Conservation (phyloP, 2,113 vertebrate species). For the Aphelocoma coerulescens region DNA sequence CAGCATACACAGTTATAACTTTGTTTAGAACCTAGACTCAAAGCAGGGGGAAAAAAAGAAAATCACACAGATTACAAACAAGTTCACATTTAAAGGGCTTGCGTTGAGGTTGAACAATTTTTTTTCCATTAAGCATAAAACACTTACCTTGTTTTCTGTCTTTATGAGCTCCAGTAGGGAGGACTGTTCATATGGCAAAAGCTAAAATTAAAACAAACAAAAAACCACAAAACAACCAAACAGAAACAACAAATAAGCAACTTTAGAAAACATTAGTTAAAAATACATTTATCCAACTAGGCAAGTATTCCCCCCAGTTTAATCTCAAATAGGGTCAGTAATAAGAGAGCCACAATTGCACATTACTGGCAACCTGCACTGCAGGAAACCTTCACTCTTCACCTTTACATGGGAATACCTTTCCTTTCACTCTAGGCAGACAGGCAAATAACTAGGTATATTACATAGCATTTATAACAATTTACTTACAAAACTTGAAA, state of each 20-base stretch:
- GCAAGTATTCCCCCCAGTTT: not conserved
- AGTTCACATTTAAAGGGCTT: not conserved
- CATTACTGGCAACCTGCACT: not conserved
- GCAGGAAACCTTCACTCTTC: not conserved
- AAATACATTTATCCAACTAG: not conserved
- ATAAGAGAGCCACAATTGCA: not conserved
- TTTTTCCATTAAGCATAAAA: not conserved
- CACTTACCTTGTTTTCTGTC: slow-evolving; percentile 94
- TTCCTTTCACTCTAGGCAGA: not conserved
- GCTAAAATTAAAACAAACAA: slow-evolving; percentile 68
- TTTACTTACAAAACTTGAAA: not conserved
- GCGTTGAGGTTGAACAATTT: not conserved
- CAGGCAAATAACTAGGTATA: not conserved
- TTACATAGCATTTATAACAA: not conserved
- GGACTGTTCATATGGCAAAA: slow-evolving; percentile 94
- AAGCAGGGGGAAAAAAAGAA: not conserved
- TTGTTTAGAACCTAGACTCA: slow-evolving; percentile 91
- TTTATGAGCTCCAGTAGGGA: slow-evolving; percentile 94
- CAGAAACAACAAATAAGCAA: not conserved
- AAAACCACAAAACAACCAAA: not conserved
- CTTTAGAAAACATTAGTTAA: not conserved
- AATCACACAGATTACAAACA: not conserved
- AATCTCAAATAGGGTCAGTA: not conserved
- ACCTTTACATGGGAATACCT: not conserved
- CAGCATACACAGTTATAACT: slow-evolving; percentile 97